phyloP scores from a whole-genome alignment of 2,797 vertebrate genomes.

The Monodelphis domestica region DNA sequence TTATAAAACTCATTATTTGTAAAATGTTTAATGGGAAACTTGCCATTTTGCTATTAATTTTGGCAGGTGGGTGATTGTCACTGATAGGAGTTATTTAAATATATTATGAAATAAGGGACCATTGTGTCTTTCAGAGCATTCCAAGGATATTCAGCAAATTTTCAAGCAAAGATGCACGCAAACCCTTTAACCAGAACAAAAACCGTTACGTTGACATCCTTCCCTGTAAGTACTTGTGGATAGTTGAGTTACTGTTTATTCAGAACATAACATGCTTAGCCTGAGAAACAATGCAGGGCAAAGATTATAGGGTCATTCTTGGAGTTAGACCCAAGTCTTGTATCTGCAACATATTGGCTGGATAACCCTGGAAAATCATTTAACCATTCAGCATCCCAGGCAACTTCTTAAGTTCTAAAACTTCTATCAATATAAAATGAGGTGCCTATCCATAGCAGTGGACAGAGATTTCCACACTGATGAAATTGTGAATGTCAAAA shows the following conservation, averaged over 20 bases:
- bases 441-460: neutral
- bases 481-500: neutral
- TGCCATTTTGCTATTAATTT: neutral
- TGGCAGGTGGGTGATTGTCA: neutral
- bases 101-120: constrained; percentile 27
- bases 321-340: neutral
- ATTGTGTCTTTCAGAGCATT: constrained; percentile 90
- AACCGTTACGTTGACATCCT: constrained; percentile 98
- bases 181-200: constrained; percentile 89
- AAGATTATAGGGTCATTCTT: neutral
- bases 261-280: neutral
- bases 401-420: neutral
- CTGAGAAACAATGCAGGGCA: neutral
- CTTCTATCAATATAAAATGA: neutral
- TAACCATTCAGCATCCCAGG: neutral
- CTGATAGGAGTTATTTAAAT: constrained; percentile 10
- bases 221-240: constrained; percentile 90
- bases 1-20: neutral
- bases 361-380: neutral
- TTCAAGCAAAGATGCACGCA: constrained; percentile 93
- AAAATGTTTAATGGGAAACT: neutral
- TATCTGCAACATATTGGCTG: neutral
- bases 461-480: neutral
- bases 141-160: constrained; percentile 94
- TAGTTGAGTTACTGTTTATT: neutral